Base-by-base conservation (phyloP, 2,888 invertebrate genomes). In the Lochmaea crataegi region DNA sequence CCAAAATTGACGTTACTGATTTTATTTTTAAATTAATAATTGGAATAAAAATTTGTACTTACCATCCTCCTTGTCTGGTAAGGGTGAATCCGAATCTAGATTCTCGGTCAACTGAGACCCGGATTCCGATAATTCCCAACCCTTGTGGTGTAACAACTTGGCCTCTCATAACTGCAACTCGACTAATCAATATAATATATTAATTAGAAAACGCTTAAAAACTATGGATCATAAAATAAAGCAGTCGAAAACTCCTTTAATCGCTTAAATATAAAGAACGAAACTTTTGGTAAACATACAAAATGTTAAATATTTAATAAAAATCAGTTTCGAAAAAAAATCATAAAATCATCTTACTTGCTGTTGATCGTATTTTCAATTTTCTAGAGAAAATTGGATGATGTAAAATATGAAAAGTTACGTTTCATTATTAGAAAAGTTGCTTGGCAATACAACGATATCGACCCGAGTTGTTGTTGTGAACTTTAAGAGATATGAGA, bases 131-230 rank as follows among this genome's bases (percentile, higher is more conserved):
- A 88, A 99, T 94, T 80, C 98, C 97, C 80, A 97, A 92, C 78
- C 97, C 97, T 89, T 97, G 97, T 75, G 94, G 93, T 76, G 96
- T 95, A 81, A 97, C 93, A 85, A 99, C 98, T 89, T 96, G 95
- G 81, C 99, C 99, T 85, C 99, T 93, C 92, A 99, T 97, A 87
- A 99, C 98, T 84, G 99, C 97, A 84, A 97, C 98, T 87, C 98
- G 96, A 90, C 99, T 99, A 92, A 72, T 69, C 68, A 74, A 77
- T 73, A 75, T 16, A 53, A 48, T 53, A 69, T 69, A 75, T 76
- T 78, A 78, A 80, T 72, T 72, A 76, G 72, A 66, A 75, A 73
- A 42, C 48, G 61, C 42, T 57, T 56, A 67, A 63, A 51, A 68
- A 67, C 72, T 56, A 73, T 56, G 73, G 32, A 74, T 74, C 32